These are phyloP conservation scores for Platyscapa corneri DNA, from an alignment of 1,140 invertebrate species.

Conservation along the genomic window DNA sequence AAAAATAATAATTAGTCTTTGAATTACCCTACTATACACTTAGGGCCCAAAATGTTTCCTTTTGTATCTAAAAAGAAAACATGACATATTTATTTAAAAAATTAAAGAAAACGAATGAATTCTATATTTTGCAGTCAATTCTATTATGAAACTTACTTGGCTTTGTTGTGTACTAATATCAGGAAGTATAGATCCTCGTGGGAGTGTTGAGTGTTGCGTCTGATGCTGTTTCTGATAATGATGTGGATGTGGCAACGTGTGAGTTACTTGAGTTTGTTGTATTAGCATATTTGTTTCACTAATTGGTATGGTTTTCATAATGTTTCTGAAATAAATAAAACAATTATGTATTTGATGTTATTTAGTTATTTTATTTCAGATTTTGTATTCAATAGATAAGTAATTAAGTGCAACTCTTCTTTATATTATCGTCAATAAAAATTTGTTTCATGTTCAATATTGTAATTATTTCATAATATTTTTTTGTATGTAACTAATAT, in stretches of 20 bases:
- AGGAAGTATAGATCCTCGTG: slow-evolving; percentile 68
- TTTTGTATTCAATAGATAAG: too few relatives aligned
- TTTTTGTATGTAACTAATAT: too few relatives aligned
- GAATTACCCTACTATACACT: slow-evolving; percentile 42
- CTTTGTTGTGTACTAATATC: slow-evolving; percentile 65
- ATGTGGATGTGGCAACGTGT: slow-evolving; percentile 75
- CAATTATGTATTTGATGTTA: too few relatives aligned
- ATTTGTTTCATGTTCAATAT: too few relatives aligned
- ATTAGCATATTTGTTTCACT: slow-evolving; percentile 77
- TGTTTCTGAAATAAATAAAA: slow-evolving; percentile 61
- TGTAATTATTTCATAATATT: too few relatives aligned
- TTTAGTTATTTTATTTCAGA: too few relatives aligned
- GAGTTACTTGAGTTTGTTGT: slow-evolving; percentile 73
- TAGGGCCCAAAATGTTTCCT: slow-evolving; percentile 48
- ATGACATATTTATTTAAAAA: not conserved
- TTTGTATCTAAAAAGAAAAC: slow-evolving; percentile 39
- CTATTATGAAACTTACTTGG: slow-evolving; percentile 55
- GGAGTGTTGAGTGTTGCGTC: slow-evolving; percentile 71
- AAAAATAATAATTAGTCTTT: not conserved
- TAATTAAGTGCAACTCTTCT: too few relatives aligned
- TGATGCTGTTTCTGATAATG: slow-evolving; percentile 76
- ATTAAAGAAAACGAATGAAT: not conserved
- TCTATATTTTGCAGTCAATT: not conserved
- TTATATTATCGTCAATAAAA: too few relatives aligned
- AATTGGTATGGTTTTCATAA: slow-evolving; percentile 74